phyloP scores from a whole-genome alignment of 1,140 invertebrate genomes.

The Drosophila obscura region DNA sequence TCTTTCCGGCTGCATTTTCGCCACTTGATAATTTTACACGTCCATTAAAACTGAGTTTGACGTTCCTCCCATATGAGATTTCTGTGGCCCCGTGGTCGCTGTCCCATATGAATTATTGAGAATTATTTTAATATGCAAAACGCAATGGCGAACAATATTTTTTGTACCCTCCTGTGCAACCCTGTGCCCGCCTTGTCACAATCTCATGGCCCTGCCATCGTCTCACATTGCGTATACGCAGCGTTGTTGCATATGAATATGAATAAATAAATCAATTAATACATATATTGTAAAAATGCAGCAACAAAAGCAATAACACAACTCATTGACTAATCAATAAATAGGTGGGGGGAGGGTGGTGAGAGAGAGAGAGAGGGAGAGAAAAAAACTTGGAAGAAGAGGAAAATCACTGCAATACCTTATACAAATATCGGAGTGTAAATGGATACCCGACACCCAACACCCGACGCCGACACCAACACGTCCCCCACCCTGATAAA shows the following conservation, averaged over 20 bases:
- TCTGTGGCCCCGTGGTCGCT: conserved; percentile 4
- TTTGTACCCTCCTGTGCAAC: not conserved
- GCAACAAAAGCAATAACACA: conserved; percentile 26
- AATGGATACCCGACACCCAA: conserved; percentile 38
- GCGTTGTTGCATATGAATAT: conserved; percentile 40
- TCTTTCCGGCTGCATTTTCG: too few relatives aligned
- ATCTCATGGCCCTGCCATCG: too few relatives aligned
- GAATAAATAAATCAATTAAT: conserved; percentile 56
- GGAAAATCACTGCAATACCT: conserved; percentile 40
- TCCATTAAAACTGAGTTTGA: too few relatives aligned
- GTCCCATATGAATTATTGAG: conserved; percentile 15
- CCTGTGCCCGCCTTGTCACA: too few relatives aligned
- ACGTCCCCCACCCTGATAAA: not conserved
- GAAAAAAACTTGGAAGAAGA: too few relatives aligned
- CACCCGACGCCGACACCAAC: not conserved
- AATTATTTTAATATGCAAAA: conserved; percentile 40
- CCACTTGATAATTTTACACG: too few relatives aligned
- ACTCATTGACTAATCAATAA: conserved; percentile 63
- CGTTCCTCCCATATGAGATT: not conserved
- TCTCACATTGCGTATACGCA: conserved; percentile 64
- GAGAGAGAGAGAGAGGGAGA: conserved; percentile 23
- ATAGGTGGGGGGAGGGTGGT: conserved; percentile 2
- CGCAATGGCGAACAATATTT: conserved; percentile 25
- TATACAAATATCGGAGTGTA: conserved; percentile 34
- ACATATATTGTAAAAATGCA: not conserved